Evolutionary conservation across 2,888 invertebrate genomes (phyloP), one percentile per base, ranked within the genome.

Genomic region (Euplagia quadripunctaria): DNA sequence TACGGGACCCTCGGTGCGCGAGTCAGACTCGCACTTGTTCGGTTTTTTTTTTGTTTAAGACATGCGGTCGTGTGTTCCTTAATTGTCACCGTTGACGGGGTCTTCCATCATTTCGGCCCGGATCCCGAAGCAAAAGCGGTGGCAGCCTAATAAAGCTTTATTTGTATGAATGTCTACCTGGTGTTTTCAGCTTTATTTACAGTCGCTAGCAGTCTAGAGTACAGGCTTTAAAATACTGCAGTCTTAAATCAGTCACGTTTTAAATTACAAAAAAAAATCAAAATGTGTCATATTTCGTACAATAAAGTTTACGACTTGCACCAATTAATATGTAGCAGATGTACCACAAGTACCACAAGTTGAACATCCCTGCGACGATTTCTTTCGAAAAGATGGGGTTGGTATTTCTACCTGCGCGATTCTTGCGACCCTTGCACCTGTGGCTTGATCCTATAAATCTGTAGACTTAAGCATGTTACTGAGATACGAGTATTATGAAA

Each of bases 371-470:
- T 81, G 78, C 46, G 42, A 75, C 72, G 76, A 76, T 64, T 41
- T 64, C 64, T 63, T 65, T 20, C 12, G 73, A 87, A 88, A 61
- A 0, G 20, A 31, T 61, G 87, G 89, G 91, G 88, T 89, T 88
- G 89, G 88, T 87, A 88, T 91, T 90, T 89, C 83, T 91, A 91
- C 92, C 91, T 92, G 91, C 84, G 80, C 88, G 86, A 89, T 88
- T 88, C 89, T 90, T 88, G 85, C 80, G 85, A 82, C 83, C 86
- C 78, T 63, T 74, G 79, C 90, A 88, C 91, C 90, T 91, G 91
- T 87, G 86, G 80, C 76, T 71, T 63, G 64, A 51, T 58, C 70
- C 67, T 31, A 31, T 2, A 31, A 31, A 31, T 51, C 41, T 73
- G 43, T 51, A 70, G 64, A 79, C 31, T 63, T 67, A 46, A 31